Evolutionary conservation across 2,797 vertebrate genomes (phyloP), one percentile per base, ranked within the genome.

Genomic region (Smutsia gigantea): DNA sequence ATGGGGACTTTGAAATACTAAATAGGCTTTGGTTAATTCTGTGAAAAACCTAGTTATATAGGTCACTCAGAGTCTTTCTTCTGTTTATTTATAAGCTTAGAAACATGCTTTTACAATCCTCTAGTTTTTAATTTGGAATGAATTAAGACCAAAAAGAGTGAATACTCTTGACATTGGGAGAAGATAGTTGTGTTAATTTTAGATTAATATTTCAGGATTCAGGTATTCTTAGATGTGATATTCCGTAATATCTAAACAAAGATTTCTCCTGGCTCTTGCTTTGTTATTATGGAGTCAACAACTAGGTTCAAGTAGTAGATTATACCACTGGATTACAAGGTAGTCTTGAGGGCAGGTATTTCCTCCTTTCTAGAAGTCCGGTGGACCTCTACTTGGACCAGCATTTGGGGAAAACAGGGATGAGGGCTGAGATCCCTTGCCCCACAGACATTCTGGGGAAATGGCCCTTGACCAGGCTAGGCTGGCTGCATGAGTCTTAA

Each of bases 11-110:
- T 55, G 23, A 93, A 87, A 82, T 82, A 79, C 25, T 77, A 63
- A 78, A 59, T 75, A 93, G 82, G 37, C 46, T 93, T 87, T 86
- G 72, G 59, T 51, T 74, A 81, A 90, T 94, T 93, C 31, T 71
- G n/a, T 90, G 68, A 72, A 95, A 96, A 87, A 83, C 19, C 69
- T 81, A 87, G 83, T 82, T 87, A 86, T 53, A 79, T 55, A 68
- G 29, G n/a, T 87, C 39, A 89, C 64, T 74, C n/a, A 77, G 69
- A 90, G 31, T 49, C 19, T 46, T 64, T 85, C 14, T 46, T 79
- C 19, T 75, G 53, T 64, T 53, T 53, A 25, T 66, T 66, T 84
- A 74, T 53, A 88, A 89, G 68, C 37, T 88, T 83, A 77, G 63
- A 74, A 49, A 74, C 31, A 42, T 46, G 31, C 72, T 85, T 90